Percentiles rank a stretch among this genome's conserved stretches.
Evolutionary conservation across 2,888 invertebrate species (phyloP).

Genomic region (Pediacus dermestoides): DNA sequence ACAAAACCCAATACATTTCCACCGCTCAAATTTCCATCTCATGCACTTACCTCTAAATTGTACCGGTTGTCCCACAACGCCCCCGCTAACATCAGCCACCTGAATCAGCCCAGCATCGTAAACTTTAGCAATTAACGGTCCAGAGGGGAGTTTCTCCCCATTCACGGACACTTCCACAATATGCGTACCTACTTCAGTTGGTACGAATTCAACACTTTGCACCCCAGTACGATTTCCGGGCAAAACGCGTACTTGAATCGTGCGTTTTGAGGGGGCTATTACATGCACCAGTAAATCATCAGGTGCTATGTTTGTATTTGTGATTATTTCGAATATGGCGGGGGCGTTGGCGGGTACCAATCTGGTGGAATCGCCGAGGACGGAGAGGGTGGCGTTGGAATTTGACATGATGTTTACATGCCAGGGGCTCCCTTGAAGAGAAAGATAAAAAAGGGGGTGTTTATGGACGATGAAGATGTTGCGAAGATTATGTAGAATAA

Average conservation of each 20-base stretch:
- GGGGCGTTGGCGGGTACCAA: slow-evolving; percentile 86
- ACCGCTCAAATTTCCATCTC: too few species aligned
- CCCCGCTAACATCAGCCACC: slow-evolving; percentile 91
- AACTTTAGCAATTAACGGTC: slow-evolving; percentile 89
- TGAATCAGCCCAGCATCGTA: slow-evolving; percentile 92
- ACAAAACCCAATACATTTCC: too few species aligned
- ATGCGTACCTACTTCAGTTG: slow-evolving; percentile 92
- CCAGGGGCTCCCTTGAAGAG: slow-evolving; percentile 85
- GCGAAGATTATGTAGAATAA: too few species aligned
- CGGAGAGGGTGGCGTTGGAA: slow-evolving; percentile 67
- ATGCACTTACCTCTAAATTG: slow-evolving; percentile 85
- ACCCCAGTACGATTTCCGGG: slow-evolving; percentile 72
- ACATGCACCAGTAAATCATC: slow-evolving; percentile 64
- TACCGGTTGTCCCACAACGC: slow-evolving; percentile 91
- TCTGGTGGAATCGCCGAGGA: slow-evolving; percentile 82
- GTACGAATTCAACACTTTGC: slow-evolving; percentile 88
- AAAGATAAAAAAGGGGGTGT: slow-evolving; percentile 25
- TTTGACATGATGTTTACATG: slow-evolving; percentile 84
- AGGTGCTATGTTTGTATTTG: slow-evolving; percentile 56
- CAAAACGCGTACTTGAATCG: slow-evolving; percentile 76
- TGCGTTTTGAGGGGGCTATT: slow-evolving; percentile 79
- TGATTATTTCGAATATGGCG: slow-evolving; percentile 85
- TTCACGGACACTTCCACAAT: slow-evolving; percentile 84
- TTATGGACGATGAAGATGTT: not conserved
- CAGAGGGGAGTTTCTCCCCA: slow-evolving; percentile 84